Evolutionary conservation across 2,888 invertebrate genomes (phyloP), one percentile per base, ranked within the genome.

Genomic region (Heliconius sara): DNA sequence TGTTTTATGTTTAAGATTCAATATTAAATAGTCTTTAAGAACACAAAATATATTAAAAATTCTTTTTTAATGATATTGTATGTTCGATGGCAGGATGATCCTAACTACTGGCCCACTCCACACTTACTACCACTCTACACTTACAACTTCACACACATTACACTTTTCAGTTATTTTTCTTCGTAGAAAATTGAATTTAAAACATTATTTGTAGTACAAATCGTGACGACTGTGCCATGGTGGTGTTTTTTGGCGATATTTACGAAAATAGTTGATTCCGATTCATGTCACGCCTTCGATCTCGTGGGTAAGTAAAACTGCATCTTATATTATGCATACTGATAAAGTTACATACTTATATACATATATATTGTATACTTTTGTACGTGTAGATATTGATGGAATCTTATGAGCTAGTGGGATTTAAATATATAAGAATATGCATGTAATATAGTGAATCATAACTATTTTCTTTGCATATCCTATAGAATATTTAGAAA

Each of bases 251-350:
- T 43, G 25, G 1, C 70, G 43, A 47, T 70, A 47, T 70, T 70
- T 43, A 70, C 43, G n/a, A 70, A 70, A 70, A 70, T 16, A 43
- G 25, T 70, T 47, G 25, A 70, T 70, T 70, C 7, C 70, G 9
- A 70, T 70, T 70, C 70, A 43, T 19, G 70, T 70, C 70, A 70
- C 70, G 70, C 70, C 70, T 47, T 70, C 70, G 43, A 70, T 70
- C 70, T 70, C 70, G 43, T 70, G 70, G 70, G 43, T 70, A 70
- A 70, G 70, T 70, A 70, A 70, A 70, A 70, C 70, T 70, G 70
- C 70, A 70, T 70, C 43, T 70, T 70, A 13, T 70, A 70, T 70
- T 70, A 47, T 70, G 70, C 70, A 70, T 70, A 70, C 70, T 70
- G 43, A 70, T 43, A 70, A 25, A 43, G 43, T 25, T 39, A 68